Conservation (phyloP, 2,888 invertebrate species). For the Diaperis boleti region DNA sequence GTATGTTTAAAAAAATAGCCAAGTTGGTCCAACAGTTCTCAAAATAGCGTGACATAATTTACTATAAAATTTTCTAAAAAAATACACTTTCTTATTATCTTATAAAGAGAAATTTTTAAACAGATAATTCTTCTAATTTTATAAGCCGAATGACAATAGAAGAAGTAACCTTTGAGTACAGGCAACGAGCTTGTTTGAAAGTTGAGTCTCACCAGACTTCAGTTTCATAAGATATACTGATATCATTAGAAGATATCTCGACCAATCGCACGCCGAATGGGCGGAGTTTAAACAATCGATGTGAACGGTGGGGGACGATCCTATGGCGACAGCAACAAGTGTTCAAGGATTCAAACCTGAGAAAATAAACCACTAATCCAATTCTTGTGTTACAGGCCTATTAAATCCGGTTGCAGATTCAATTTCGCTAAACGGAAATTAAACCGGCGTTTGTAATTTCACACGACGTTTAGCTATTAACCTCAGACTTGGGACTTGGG, state of each 20-base stretch:
- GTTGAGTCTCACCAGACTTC: conserved; percentile 28
- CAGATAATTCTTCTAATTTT: not conserved
- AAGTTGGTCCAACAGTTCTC: too few species aligned
- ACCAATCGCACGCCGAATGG: conserved; percentile 58
- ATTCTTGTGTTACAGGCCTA: conserved; percentile 45
- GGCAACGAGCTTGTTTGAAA: conserved; percentile 27
- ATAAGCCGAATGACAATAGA: not conserved
- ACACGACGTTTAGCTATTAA: conserved; percentile 38
- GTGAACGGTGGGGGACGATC: conserved; percentile 55
- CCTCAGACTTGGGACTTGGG: not conserved
- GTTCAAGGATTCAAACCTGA: conserved; percentile 50
- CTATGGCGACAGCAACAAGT: conserved; percentile 63
- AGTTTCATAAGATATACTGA: conserved; percentile 42
- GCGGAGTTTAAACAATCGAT: conserved; percentile 64
- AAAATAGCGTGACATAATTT: too few species aligned
- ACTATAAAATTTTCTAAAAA: too few species aligned
- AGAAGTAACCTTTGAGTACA: conserved; percentile 6
- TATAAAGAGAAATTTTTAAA: not conserved
- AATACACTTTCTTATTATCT: not conserved
- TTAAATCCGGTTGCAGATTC: conserved; percentile 39
- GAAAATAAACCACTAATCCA: conserved; percentile 50
- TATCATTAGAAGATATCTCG: conserved; percentile 59
- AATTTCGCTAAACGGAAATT: conserved; percentile 44
- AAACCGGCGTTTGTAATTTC: conserved; percentile 39
- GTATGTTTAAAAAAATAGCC: too few species aligned